Evolutionary conservation across 2,797 vertebrate species (phyloP).

Genomic region (Ibycter americanus): DNA sequence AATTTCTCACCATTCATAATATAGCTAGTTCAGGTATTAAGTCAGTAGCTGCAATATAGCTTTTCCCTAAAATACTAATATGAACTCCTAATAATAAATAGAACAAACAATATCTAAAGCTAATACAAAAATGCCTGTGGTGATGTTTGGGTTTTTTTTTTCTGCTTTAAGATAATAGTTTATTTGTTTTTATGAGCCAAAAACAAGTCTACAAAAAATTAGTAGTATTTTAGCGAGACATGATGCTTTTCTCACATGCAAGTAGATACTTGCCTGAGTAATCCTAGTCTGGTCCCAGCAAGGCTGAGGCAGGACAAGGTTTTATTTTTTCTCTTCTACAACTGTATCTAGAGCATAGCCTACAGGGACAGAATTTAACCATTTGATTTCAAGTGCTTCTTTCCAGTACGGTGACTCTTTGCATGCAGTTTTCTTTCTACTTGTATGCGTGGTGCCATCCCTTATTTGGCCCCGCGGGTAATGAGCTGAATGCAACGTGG

Average conservation of each 20-base stretch:
- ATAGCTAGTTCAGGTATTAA: not conserved
- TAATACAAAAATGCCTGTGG: not conserved
- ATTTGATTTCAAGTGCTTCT: not conserved
- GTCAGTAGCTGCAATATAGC: not conserved
- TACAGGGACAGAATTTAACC: not conserved
- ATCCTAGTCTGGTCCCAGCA: not conserved
- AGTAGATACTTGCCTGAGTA: not conserved
- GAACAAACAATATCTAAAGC: not conserved
- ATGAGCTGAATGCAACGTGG: not conserved
- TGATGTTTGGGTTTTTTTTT: not conserved
- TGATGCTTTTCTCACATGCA: not conserved
- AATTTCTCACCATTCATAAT: not conserved
- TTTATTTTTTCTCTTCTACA: not conserved
- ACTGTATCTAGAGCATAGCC: not conserved
- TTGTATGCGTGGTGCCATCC: not conserved
- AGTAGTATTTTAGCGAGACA: fast-evolving
- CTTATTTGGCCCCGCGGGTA: not conserved
- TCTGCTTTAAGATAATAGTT: not conserved
- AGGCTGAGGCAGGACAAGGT: not conserved
- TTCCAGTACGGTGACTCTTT: not conserved
- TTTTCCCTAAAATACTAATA: not conserved
- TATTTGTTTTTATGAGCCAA: not conserved
- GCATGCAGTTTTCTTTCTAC: not conserved
- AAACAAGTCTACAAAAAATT: not conserved
- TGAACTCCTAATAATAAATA: not conserved